A percentile compares a stretch with the other conserved stretches of the same genome.
These are phyloP conservation scores for Arenaria interpres DNA, from an alignment of 2,113 vertebrate species.

Conservation along the genomic window DNA sequence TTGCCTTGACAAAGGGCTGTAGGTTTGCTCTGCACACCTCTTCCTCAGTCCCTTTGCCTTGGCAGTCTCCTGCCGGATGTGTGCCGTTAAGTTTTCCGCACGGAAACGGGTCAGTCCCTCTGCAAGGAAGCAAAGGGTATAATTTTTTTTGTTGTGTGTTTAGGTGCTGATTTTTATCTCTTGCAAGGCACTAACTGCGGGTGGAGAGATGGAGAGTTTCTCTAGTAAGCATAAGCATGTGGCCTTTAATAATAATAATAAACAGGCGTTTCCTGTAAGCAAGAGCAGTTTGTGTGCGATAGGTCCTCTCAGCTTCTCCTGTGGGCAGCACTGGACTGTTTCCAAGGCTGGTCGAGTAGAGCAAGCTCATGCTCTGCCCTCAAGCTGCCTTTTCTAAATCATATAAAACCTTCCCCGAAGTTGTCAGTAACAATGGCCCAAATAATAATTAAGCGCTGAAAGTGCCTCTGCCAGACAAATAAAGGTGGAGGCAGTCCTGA, in stretches of 20 bases:
- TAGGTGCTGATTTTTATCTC: not conserved
- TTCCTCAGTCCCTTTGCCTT: not conserved
- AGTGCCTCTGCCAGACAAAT: not conserved
- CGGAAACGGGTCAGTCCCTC: not conserved
- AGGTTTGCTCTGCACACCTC: not conserved
- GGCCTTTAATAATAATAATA: not conserved
- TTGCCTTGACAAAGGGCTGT: not conserved
- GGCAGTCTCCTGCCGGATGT: not conserved
- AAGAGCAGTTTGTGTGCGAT: not conserved
- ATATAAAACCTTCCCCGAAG: not conserved
- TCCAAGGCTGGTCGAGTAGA: not conserved
- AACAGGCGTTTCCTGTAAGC: not conserved
- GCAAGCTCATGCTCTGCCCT: not conserved
- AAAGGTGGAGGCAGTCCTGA: not conserved
- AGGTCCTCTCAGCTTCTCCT: not conserved
- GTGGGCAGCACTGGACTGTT: not conserved
- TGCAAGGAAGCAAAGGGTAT: not conserved
- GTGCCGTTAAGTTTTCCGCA: accelerated
- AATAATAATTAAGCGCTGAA: not conserved
- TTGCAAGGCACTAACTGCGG: not conserved
- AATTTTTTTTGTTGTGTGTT: not conserved
- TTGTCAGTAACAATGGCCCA: not conserved
- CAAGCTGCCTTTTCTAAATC: not conserved
- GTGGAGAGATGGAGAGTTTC: not conserved
- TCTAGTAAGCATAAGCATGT: not conserved